Evolutionary conservation across 2,113 vertebrate genomes (phyloP).

Genomic region (Recurvirostra avosetta): DNA sequence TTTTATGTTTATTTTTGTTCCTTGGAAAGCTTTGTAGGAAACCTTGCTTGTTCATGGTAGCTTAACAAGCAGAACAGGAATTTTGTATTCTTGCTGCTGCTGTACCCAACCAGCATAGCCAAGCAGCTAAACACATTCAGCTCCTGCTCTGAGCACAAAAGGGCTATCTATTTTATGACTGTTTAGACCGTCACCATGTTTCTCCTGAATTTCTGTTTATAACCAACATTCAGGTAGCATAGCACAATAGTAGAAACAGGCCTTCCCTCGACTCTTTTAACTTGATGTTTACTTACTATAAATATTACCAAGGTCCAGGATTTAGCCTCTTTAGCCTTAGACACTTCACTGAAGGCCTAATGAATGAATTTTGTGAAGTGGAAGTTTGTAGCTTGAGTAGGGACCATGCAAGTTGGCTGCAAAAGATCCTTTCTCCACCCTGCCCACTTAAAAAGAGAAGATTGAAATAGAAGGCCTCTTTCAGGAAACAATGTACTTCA

Average conservation of each 20-base stretch:
- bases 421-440: not conserved
- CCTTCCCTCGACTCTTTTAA: not conserved
- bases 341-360: not conserved
- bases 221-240: not conserved
- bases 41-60: not conserved
- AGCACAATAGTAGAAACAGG: not conserved
- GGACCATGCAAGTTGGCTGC: not conserved
- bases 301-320: not conserved
- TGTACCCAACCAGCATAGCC: not conserved
- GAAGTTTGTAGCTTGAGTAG: not conserved
- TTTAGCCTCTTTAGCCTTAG: not conserved
- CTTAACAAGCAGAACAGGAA: not conserved
- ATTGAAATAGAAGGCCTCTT: not conserved
- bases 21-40: not conserved
- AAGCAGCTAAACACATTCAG: not conserved
- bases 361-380: not conserved
- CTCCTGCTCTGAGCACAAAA: not conserved
- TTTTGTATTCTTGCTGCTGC: not conserved
- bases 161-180: not conserved
- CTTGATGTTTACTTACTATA: not conserved
- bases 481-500: not conserved
- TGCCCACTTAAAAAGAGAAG: not conserved
- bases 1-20: constrained; percentile 4
- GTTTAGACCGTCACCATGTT: not conserved
- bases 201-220: not conserved